Conservation (phyloP, 2,797 vertebrate genomes). For the Muscicapa comitata region DNA sequence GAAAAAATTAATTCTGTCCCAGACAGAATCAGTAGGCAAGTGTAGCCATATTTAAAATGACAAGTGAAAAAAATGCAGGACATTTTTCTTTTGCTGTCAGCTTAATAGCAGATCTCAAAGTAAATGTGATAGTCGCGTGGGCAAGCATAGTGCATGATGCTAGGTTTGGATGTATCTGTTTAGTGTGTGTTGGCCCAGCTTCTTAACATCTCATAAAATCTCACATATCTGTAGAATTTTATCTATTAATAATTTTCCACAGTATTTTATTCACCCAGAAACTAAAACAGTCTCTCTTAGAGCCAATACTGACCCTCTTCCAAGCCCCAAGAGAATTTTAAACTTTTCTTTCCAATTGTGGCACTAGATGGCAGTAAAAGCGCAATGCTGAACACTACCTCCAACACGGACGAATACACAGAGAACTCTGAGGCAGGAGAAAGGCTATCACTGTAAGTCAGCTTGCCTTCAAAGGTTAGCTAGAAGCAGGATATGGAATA, state of each 20-base stretch:
- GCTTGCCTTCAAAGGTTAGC: constrained; percentile 59
- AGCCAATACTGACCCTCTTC: not conserved
- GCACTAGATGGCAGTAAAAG: constrained; percentile 75
- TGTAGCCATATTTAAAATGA: not conserved
- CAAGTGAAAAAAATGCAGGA: not conserved
- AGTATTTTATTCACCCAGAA: not conserved
- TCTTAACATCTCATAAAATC: not conserved
- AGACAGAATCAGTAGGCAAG: not conserved
- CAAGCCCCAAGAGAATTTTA: not conserved
- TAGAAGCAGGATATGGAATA: constrained; percentile 1
- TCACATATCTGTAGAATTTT: not conserved
- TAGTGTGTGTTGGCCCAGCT: not conserved
- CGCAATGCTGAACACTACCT: not conserved
- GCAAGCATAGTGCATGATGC: not conserved
- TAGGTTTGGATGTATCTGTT: accelerated
- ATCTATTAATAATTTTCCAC: not conserved
- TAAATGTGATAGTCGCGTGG: not conserved
- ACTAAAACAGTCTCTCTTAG: not conserved
- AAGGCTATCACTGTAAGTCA: constrained; percentile 14
- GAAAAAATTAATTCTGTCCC: not conserved
- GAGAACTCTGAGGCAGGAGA: not conserved
- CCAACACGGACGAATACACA: not conserved
- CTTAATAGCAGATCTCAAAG: not conserved
- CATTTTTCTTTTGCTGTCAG: not conserved
- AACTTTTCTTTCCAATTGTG: not conserved